Conservation (phyloP, 2,888 invertebrate species). For the Leptopilina drosophilae region DNA sequence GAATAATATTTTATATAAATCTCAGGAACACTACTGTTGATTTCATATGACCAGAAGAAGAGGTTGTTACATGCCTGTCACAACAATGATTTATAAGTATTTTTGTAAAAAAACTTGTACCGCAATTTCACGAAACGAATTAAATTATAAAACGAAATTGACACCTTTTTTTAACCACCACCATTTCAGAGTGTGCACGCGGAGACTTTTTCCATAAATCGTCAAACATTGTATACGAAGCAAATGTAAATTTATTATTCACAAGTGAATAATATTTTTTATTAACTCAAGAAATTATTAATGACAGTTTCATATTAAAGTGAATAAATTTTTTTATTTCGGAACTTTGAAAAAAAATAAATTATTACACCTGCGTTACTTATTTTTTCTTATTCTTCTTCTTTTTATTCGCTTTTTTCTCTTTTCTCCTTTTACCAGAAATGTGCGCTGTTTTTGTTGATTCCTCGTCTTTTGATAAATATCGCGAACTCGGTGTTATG, state of each 20-base stretch:
- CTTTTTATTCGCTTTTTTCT: not conserved
- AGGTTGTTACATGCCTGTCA: not conserved
- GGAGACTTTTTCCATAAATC: not conserved
- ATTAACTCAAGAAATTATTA: too few relatives aligned
- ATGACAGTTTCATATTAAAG: too few relatives aligned
- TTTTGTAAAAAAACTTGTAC: not conserved
- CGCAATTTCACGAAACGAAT: not conserved
- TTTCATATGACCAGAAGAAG: not conserved
- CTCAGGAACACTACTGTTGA: not conserved
- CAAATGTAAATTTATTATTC: too few relatives aligned
- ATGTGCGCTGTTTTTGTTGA: not conserved
- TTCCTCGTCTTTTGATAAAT: not conserved
- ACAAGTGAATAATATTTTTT: too few relatives aligned
- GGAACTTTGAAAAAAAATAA: too few relatives aligned
- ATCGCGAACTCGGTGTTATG: not conserved
- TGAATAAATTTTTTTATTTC: too few relatives aligned
- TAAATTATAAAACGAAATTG: not conserved
- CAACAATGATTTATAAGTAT: not conserved
- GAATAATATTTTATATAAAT: not conserved
- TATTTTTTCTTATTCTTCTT: conserved; percentile 3
- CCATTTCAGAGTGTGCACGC: too few relatives aligned
- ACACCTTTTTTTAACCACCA: not conserved
- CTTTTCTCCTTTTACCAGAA: not conserved
- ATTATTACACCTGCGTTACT: not conserved
- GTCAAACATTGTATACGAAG: not conserved